Percentiles rank a stretch among this genome's conserved stretches.
Evolutionary conservation across 1,140 invertebrate species (phyloP).

Genomic region (Nasonia giraulti): DNA sequence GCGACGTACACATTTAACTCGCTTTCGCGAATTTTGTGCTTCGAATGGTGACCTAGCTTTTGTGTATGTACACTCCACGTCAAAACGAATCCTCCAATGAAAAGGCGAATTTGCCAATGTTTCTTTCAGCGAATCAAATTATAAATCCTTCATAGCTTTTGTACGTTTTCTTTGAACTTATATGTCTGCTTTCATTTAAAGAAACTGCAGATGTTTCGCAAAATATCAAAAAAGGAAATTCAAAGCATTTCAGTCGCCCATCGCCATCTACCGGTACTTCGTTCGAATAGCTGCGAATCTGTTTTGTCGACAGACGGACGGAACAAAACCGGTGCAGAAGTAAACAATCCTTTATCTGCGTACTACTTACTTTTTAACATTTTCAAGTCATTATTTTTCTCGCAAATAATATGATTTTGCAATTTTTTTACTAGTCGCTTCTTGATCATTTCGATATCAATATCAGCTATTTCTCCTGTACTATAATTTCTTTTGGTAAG

Average conservation of each 20-base stretch:
- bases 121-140: conserved; percentile 30
- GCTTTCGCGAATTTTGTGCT: too few relatives aligned
- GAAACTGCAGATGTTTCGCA: not conserved
- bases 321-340: not conserved
- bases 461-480: not conserved
- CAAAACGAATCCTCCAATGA: too few relatives aligned
- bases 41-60: too few relatives aligned
- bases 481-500: not conserved
- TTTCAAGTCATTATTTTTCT: not conserved
- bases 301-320: not conserved
- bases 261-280: conserved; percentile 3
- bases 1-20: too few relatives aligned
- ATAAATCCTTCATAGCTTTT: not conserved
- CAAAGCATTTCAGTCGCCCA: not conserved
- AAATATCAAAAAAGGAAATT: not conserved
- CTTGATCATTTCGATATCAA: not conserved
- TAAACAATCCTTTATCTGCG: not conserved
- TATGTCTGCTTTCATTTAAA: not conserved
- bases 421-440: not conserved
- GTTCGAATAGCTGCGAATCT: conserved; percentile 1
- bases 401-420: not conserved
- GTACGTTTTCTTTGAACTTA: conserved; percentile 9
- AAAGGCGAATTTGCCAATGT: conserved; percentile 8
- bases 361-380: not conserved
- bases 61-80: too few relatives aligned